Conservation (phyloP, 2,888 invertebrate genomes). For the Drosophila mulleri region DNA sequence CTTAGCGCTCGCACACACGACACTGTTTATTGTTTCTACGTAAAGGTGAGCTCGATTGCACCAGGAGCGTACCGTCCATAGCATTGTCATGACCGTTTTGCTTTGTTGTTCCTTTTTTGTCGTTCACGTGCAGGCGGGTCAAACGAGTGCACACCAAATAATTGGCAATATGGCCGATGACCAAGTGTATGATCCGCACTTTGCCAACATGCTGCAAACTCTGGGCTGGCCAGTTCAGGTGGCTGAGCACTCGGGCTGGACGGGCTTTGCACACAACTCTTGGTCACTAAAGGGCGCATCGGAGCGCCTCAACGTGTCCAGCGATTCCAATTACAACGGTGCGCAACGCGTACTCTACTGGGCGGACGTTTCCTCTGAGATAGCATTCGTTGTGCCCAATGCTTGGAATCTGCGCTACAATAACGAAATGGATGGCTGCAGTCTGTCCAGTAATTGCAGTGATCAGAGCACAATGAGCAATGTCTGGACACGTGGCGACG, state of each 20-base stretch:
- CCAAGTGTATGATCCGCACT: constrained; percentile 85
- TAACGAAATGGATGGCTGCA: constrained; percentile 77
- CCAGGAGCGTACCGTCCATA: neutral
- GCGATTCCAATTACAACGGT: constrained; percentile 92
- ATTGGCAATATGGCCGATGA: constrained; percentile 86
- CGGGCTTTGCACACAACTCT: constrained; percentile 94
- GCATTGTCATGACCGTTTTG: neutral
- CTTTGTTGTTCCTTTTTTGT: neutral
- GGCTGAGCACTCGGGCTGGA: constrained; percentile 96
- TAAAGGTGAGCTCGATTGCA: constrained; percentile 86
- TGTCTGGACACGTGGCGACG: constrained; percentile 76
- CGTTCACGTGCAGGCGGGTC: constrained; percentile 87
- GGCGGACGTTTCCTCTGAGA: constrained; percentile 97
- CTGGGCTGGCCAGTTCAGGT: constrained; percentile 96
- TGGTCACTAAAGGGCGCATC: constrained; percentile 88
- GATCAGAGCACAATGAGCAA: constrained; percentile 70
- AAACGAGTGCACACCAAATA: constrained; percentile 91
- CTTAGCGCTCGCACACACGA: constrained; percentile 95
- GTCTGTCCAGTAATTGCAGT: constrained; percentile 76
- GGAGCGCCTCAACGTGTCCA: constrained; percentile 80
- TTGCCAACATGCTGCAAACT: constrained; percentile 88
- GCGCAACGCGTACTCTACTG: constrained; percentile 95
- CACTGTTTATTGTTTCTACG: constrained; percentile 97
- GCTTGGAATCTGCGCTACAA: constrained; percentile 85
- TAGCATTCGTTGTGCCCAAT: constrained; percentile 96